Evolutionary conservation across 2,888 invertebrate species (phyloP).

Genomic region (Nomada flava): DNA sequence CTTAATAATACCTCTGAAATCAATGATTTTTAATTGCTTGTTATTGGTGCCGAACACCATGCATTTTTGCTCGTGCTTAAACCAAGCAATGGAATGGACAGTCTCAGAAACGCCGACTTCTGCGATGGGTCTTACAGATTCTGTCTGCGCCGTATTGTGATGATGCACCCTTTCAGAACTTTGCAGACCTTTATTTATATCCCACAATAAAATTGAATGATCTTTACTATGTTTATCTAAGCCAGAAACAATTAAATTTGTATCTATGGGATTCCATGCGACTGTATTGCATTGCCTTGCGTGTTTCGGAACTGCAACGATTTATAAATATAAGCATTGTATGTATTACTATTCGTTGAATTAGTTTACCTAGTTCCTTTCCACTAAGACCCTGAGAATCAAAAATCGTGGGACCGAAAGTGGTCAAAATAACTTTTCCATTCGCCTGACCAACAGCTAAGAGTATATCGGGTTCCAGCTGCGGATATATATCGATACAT

Average conservation of each 20-base stretch:
- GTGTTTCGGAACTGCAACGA: constrained; percentile 90
- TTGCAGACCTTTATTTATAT: constrained; percentile 87
- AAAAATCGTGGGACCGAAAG: constrained; percentile 89
- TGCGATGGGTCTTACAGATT: constrained; percentile 87
- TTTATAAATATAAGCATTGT: constrained; percentile 9
- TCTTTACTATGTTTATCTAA: constrained; percentile 96
- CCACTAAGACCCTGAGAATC: constrained; percentile 90
- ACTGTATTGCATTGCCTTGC: constrained; percentile 94
- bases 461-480: constrained; percentile 90
- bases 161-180: constrained; percentile 81
- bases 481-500: constrained; percentile 94
- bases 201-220: constrained; percentile 95
- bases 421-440: constrained; percentile 93
- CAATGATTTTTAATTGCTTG: constrained; percentile 94
- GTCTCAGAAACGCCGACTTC: constrained; percentile 94
- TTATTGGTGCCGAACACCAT: constrained; percentile 96
- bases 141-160: constrained; percentile 83
- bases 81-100: constrained; percentile 94
- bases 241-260: constrained; percentile 93
- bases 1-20: constrained; percentile 90
- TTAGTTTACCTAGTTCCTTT: constrained; percentile 89
- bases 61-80: constrained; percentile 89
- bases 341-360: background rate
- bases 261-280: constrained; percentile 94
- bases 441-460: constrained; percentile 95